phyloP scores from a whole-genome alignment of 2,797 vertebrate species.

The Eleutherodactylus coqui region DNA sequence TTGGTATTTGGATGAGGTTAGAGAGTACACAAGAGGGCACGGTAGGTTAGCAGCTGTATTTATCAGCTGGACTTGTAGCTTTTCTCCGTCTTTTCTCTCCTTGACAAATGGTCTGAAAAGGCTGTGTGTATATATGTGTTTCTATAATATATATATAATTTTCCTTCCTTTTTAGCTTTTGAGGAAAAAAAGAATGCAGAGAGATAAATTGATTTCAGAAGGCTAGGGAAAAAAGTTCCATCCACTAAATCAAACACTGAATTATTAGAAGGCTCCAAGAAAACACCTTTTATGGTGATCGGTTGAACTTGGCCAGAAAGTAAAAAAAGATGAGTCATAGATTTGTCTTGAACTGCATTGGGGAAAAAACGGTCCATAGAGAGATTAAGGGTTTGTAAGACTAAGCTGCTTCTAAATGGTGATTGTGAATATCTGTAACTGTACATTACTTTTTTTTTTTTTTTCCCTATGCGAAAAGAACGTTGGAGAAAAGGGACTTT shows the following conservation, averaged over 20 bases:
- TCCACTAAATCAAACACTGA: conserved; percentile 35
- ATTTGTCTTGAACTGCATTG: conserved; percentile 36
- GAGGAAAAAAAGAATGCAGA: neutral
- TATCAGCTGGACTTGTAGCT: conserved; percentile 12
- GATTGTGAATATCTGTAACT: neutral
- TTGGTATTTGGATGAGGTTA: conserved; percentile 56
- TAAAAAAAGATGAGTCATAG: conserved; percentile 51
- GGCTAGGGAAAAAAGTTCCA: neutral
- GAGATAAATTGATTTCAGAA: conserved; percentile 30
- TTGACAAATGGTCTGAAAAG: conserved; percentile 37
- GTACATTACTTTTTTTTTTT: neutral
- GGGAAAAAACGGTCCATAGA: conserved; percentile 24
- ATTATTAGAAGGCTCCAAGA: conserved; percentile 29
- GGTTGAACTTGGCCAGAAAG: conserved; percentile 29
- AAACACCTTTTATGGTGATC: conserved; percentile 59
- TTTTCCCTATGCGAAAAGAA: neutral
- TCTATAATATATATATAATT: neutral
- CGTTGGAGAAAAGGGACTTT: conserved; percentile 36
- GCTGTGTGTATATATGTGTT: conserved; percentile 27
- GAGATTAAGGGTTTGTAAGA: conserved; percentile 13
- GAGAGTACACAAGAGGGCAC: conserved; percentile 30
- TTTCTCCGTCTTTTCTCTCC: neutral
- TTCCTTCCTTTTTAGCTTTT: neutral
- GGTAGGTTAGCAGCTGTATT: conserved; percentile 39
- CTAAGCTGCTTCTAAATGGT: conserved; percentile 2